Evolutionary conservation across 2,797 vertebrate genomes (phyloP), one percentile per base, ranked within the genome.

Genomic region (Hylomyscus alleni): DNA sequence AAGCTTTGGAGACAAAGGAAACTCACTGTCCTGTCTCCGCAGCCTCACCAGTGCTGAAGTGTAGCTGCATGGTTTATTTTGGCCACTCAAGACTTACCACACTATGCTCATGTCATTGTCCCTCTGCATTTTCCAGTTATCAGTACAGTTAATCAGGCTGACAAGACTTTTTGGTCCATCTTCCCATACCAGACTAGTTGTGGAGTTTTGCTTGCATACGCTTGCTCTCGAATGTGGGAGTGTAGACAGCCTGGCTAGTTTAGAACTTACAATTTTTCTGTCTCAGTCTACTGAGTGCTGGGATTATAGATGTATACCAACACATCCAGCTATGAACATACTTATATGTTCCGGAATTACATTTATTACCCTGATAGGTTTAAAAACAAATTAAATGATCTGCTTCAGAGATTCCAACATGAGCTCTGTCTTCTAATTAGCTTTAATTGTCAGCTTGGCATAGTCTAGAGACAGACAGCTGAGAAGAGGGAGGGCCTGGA

Each of bases 1-100:
- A 93, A 75, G 78, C 62, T 62, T 24, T 11, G n/a, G 84, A 81
- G 78, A 94, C n/a, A 95, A 87, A 77, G 78, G 65, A 58, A 88
- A 17, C 44, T 17, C 34, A 37, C 3, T 29, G 40, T 8, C 34
- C 62, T 6, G 4, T 85, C 83, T 67, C 76, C 44, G 10, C n/a
- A 37, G 69, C 76, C 67, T 52, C 17, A 31, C 10, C 10, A 50
- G 34, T 34, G n/a, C 11, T 24, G 84, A 77, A 60, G 83, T 22
- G 80, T 83, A n/a, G 52, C 37, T 58, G 2, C 50, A 24, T 52
- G 77, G 40, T 54, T 82, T 65, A 83, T 62, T 81, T 67, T 95
- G 89, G 40, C 56, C 40, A 77, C n/a, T 15, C n/a, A 85, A 92
- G 89, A 87, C 58, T 76, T 20, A 62, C 54, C 10, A 29, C 44